Evolutionary conservation across 2,888 invertebrate genomes (phyloP).

Genomic region (Oxytorus armatus): DNA sequence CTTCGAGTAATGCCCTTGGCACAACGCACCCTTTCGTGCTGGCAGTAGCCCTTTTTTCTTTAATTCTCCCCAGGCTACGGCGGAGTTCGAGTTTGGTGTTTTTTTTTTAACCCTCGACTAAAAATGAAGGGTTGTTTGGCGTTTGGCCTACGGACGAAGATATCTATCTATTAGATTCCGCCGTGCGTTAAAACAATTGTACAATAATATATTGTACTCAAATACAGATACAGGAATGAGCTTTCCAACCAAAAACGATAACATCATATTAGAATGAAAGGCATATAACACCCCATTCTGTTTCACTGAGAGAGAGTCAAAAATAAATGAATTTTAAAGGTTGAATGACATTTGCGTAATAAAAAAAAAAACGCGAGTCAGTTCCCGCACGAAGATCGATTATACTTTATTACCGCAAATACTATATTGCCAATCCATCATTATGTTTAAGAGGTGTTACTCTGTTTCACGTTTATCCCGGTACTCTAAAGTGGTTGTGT

Average conservation of each 20-base stretch:
- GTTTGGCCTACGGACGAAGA: no score
- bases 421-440: constrained; percentile 1
- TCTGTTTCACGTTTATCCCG: constrained; percentile 18
- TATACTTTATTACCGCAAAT: background rate
- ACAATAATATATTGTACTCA: no score
- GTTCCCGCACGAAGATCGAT: background rate
- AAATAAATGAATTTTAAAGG: no score
- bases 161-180: no score
- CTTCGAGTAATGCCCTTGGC: constrained; percentile 15
- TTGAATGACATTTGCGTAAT: background rate
- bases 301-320: no score
- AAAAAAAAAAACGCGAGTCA: background rate
- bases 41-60: background rate
- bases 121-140: no score
- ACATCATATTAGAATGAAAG: no score
- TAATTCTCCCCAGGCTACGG: background rate
- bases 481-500: constrained; percentile 12
- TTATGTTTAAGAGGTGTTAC: background rate
- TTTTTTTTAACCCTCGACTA: no score
- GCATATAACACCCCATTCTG: no score
- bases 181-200: no score
- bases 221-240: no score
- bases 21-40: background rate
- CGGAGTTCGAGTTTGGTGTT: background rate
- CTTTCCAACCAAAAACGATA: no score